These are phyloP conservation scores for Conus ventricosus DNA, from an alignment of 1,140 invertebrate genomes.

Conservation along the genomic window DNA sequence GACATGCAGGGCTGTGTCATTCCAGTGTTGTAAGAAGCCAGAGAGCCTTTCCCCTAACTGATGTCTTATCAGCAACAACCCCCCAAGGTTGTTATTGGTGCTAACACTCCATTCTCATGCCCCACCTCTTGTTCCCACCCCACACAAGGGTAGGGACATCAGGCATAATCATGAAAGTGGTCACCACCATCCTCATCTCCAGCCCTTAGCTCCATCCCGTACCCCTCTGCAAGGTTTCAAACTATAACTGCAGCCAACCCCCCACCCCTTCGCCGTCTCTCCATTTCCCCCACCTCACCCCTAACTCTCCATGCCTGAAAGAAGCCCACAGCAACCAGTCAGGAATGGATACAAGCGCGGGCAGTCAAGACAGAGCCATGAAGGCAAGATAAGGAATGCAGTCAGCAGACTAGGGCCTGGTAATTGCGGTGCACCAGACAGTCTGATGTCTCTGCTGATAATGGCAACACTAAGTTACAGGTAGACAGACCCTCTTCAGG, in stretches of 20 bases:
- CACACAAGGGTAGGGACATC: too few species aligned
- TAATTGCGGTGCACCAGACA: background rate
- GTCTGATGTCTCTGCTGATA: background rate
- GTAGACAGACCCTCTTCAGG: background rate
- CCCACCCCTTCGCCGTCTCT: background rate
- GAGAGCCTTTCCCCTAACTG: background rate
- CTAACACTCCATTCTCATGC: too few species aligned
- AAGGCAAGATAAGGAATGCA: background rate
- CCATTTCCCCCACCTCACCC: background rate
- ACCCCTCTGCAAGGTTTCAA: too few species aligned
- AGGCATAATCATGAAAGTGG: too few species aligned
- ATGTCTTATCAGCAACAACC: background rate
- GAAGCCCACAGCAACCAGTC: background rate
- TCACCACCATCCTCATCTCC: too few species aligned
- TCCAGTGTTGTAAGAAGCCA: too few species aligned
- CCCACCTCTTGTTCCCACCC: too few species aligned
- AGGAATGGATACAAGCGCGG: background rate
- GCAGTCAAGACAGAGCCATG: background rate
- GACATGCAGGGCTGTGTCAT: too few species aligned
- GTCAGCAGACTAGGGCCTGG: background rate
- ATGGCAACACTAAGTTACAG: background rate
- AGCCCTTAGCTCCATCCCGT: too few species aligned
- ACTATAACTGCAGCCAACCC: too few species aligned
- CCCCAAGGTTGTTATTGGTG: too few species aligned
- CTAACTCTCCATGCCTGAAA: background rate